phyloP scores from a whole-genome alignment of 2,113 vertebrate species.

The Podocnemis expansa region DNA sequence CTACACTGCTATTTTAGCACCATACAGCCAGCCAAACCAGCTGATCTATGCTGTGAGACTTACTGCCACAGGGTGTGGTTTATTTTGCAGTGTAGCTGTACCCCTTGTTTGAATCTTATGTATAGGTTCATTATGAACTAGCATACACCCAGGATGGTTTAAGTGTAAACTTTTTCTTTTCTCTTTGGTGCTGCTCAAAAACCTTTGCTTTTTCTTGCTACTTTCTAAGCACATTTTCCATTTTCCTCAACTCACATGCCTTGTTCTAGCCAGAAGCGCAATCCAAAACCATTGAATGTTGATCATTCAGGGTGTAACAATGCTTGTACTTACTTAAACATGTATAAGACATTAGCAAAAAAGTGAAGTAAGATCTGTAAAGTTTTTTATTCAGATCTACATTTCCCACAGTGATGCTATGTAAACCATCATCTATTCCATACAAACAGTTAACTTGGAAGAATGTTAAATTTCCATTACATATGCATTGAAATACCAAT shows the following conservation, averaged over 20 bases:
- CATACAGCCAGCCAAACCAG: not conserved
- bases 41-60: not conserved
- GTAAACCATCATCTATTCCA: not conserved
- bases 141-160: not conserved
- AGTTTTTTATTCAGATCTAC: constrained; percentile 13
- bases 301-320: constrained; percentile 22
- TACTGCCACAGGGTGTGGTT: not conserved
- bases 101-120: not conserved
- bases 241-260: constrained; percentile 23
- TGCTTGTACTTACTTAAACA: not conserved
- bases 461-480: not conserved
- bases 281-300: constrained; percentile 5
- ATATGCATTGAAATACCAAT: not conserved
- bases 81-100: not conserved
- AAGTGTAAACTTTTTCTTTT: not conserved
- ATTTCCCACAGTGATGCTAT: not conserved
- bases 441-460: not conserved
- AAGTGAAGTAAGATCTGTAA: not conserved
- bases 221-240: constrained; percentile 20
- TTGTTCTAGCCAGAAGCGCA: not conserved
- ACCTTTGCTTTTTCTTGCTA: constrained; percentile 13
- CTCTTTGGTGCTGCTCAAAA: not conserved
- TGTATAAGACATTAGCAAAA: not conserved
- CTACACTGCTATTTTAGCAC: not conserved
- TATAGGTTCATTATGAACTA: not conserved